These are phyloP conservation scores for Vanessa cardui DNA, from an alignment of 2,888 invertebrate species.

Conservation along the genomic window DNA sequence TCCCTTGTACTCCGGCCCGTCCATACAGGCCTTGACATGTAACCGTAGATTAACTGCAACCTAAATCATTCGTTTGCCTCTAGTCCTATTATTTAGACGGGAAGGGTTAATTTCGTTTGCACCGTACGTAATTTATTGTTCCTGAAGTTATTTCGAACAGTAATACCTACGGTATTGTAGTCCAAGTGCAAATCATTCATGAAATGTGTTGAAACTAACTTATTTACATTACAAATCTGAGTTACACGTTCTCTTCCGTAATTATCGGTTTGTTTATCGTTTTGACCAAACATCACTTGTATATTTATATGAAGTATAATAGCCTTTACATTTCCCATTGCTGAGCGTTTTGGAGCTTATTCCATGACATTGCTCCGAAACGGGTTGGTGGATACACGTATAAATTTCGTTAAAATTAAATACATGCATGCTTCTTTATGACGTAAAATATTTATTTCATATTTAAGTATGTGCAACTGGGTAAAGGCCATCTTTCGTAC, in stretches of 20 bases:
- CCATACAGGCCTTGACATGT: conserved; percentile 58
- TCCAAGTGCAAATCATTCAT: conserved; percentile 69
- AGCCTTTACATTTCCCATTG: no score
- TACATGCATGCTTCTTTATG: no score
- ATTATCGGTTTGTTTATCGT: background rate
- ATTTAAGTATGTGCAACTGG: no score
- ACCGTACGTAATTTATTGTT: conserved; percentile 29
- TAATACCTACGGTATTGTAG: conserved; percentile 52
- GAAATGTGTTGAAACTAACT: conserved; percentile 55
- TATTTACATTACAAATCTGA: conserved; percentile 31
- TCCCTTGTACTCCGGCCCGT: conserved; percentile 8
- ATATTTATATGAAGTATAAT: no score
- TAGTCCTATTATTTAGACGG: conserved; percentile 42
- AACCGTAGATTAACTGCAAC: conserved; percentile 47
- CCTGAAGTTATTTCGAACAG: conserved; percentile 36
- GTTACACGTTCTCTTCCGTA: conserved; percentile 13
- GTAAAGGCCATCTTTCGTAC: no score
- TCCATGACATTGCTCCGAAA: no score
- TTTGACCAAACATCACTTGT: no score
- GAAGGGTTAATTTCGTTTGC: conserved; percentile 31
- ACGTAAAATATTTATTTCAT: no score
- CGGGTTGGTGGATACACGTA: no score
- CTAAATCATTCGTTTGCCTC: conserved; percentile 34
- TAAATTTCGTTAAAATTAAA: no score
- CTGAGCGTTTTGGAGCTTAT: no score